phyloP scores from a whole-genome alignment of 2,113 vertebrate genomes.

The Euleptes europaea region DNA sequence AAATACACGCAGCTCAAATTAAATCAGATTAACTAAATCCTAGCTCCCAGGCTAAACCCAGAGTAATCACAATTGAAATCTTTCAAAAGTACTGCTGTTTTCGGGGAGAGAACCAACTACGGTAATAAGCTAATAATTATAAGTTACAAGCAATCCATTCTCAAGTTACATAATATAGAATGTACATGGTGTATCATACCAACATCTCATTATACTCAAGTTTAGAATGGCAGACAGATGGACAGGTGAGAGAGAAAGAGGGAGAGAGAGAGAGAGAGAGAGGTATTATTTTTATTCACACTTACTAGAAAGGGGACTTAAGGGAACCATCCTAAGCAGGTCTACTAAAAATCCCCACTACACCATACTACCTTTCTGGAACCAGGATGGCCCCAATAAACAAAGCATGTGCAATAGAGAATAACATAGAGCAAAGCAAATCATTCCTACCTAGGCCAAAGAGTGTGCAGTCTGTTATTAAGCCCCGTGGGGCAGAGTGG shows the following conservation, averaged over 20 bases:
- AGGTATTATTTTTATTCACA: no score
- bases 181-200: slow-evolving; percentile 30
- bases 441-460: background rate
- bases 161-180: slow-evolving; percentile 32
- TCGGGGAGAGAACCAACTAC: slow-evolving; percentile 26
- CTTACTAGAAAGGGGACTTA: no score
- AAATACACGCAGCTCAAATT: slow-evolving; percentile 11
- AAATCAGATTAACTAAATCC: slow-evolving; percentile 30
- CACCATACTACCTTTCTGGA: no score
- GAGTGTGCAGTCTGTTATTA: no score
- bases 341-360: no score
- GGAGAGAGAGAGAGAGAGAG: no score
- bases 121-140: slow-evolving; percentile 15
- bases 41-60: slow-evolving; percentile 40
- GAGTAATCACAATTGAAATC: background rate
- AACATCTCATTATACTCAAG: background rate
- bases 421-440: background rate
- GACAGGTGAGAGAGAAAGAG: no score
- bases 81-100: slow-evolving; percentile 18
- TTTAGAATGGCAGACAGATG: no score
- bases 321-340: no score
- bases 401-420: background rate
- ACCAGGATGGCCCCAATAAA: no score
- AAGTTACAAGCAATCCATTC: slow-evolving; percentile 32
- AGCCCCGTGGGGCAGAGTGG: no score